phyloP scores from a whole-genome alignment of 1,140 invertebrate species.

The Archegozetes longisetosus region DNA sequence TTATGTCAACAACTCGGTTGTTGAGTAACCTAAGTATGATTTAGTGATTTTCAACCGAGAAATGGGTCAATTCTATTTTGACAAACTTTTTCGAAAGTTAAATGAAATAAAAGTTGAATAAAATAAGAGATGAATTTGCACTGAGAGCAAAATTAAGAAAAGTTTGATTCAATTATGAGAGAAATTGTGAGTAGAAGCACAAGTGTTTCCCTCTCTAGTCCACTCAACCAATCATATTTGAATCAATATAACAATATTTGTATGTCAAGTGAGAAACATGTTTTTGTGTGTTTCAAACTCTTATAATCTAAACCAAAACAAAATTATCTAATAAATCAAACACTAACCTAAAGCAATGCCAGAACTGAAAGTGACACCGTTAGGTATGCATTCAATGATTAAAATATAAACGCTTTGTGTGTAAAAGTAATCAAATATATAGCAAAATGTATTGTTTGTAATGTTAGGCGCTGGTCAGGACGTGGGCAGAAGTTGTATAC shows the following conservation, averaged over 20 bases:
- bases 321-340: background rate
- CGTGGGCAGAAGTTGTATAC: slow-evolving; percentile 94
- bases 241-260: background rate
- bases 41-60: too few relatives aligned
- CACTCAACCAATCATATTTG: background rate
- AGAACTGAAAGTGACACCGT: slow-evolving; percentile 73
- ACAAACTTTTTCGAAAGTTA: too few relatives aligned
- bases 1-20: too few relatives aligned
- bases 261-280: background rate
- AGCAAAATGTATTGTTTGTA: background rate
- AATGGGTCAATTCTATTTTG: too few relatives aligned
- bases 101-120: too few relatives aligned
- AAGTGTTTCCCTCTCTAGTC: background rate
- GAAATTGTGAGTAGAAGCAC: background rate
- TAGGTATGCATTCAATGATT: slow-evolving; percentile 35
- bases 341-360: slow-evolving; percentile 43
- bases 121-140: too few relatives aligned
- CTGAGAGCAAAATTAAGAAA: too few relatives aligned
- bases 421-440: slow-evolving; percentile 1
- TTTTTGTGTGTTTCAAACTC: too few relatives aligned
- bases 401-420: too few relatives aligned
- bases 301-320: background rate
- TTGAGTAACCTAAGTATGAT: too few relatives aligned
- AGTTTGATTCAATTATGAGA: too few relatives aligned
- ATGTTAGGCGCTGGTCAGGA: slow-evolving; percentile 59